These are phyloP conservation scores for Coptodon bakossiorum DNA, from an alignment of 2,113 vertebrate species.

Conservation along the genomic window DNA sequence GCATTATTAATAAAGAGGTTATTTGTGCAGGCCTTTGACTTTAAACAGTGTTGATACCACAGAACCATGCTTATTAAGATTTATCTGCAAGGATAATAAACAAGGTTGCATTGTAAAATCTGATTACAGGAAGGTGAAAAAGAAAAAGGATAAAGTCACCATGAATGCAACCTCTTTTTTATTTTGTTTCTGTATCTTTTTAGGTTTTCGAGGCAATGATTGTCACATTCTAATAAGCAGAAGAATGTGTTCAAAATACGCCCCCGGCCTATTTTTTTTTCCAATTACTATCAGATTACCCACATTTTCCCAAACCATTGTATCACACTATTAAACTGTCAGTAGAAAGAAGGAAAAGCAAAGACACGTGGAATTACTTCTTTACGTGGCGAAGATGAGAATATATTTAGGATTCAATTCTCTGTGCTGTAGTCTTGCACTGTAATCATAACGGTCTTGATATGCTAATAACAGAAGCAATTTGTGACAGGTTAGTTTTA, in stretches of 20 bases:
- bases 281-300: slow-evolving; percentile 7
- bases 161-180: not conserved
- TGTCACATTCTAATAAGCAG: not conserved
- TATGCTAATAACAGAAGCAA: slow-evolving; percentile 32
- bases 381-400: slow-evolving; percentile 1
- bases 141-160: not conserved
- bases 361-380: slow-evolving; percentile 21
- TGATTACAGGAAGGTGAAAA: not conserved
- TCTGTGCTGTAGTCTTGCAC: not conserved
- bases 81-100: slow-evolving; percentile 12
- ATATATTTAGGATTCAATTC: slow-evolving; percentile 18
- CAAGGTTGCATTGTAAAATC: not conserved
- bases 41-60: slow-evolving; percentile 41
- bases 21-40: slow-evolving; percentile 50
- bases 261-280: not conserved
- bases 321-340: slow-evolving; percentile 39
- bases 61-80: slow-evolving; percentile 37
- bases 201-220: not conserved
- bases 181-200: not conserved
- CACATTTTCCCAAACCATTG: slow-evolving; percentile 14
- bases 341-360: slow-evolving; percentile 8
- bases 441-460: slow-evolving; percentile 18
- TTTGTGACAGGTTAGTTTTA: slow-evolving; percentile 41
- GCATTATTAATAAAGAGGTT: slow-evolving; percentile 68
- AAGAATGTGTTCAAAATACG: not conserved